Conservation (phyloP, 2,888 invertebrate genomes). For the Silvanus unidentatus region DNA sequence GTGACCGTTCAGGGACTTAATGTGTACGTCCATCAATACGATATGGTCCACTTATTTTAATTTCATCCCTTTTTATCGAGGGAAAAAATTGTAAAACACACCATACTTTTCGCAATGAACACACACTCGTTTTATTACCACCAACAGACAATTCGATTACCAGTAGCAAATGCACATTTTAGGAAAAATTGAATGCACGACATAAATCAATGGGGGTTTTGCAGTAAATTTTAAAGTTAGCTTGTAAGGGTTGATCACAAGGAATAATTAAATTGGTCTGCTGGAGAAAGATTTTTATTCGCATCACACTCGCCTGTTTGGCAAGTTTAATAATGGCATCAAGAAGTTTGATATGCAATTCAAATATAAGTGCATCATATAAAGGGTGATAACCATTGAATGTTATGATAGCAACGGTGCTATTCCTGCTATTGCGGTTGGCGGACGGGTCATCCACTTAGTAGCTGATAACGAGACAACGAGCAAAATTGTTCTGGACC, state of each 20-base stretch:
- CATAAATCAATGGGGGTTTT: not conserved
- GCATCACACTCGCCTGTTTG: too few species aligned
- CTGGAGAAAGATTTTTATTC: too few species aligned
- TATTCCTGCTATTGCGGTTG: constrained; percentile 32
- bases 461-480: constrained; percentile 41
- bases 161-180: not conserved
- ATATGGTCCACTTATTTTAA: constrained; percentile 49
- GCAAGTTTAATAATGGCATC: too few species aligned
- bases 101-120: too few species aligned
- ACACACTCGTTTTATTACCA: too few species aligned
- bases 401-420: constrained; percentile 29
- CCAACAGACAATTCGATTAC: not conserved
- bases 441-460: constrained; percentile 45
- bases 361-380: too few species aligned
- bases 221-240: too few species aligned
- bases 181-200: not conserved
- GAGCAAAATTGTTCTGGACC: constrained; percentile 17
- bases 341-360: too few species aligned
- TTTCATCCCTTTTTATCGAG: constrained; percentile 41
- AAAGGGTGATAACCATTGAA: constrained; percentile 31
- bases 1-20: constrained; percentile 28
- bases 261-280: too few species aligned
- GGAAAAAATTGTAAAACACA: constrained; percentile 25
- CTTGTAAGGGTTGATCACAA: too few species aligned
- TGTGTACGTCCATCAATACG: constrained; percentile 26